These are phyloP conservation scores for Vannuccia rotundouncinata DNA, from an alignment of 2,888 invertebrate species.

Conservation along the genomic window DNA sequence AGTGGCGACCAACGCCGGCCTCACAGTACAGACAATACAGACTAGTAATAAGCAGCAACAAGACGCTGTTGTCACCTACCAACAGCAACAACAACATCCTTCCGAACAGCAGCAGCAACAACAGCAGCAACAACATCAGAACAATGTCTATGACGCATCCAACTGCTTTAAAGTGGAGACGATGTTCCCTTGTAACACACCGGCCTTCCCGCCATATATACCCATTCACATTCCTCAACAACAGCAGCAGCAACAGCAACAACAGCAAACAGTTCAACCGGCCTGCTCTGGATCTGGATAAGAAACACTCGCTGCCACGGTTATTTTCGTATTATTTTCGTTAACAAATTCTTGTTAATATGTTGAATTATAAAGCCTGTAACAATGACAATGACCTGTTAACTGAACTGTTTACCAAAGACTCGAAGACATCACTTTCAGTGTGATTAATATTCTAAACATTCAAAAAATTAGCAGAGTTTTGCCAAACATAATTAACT, in stretches of 20 bases:
- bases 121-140: slow-evolving; percentile 2
- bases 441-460: no score
- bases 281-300: slow-evolving; percentile 5
- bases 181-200: slow-evolving; percentile 3
- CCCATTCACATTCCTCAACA: slow-evolving; percentile 9
- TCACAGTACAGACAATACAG: not conserved
- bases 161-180: slow-evolving; percentile 12
- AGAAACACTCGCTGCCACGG: not conserved
- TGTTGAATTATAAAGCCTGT: no score
- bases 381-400: no score
- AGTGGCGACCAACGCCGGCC: not conserved
- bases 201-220: not conserved
- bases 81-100: slow-evolving; percentile 12
- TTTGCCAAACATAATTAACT: no score
- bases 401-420: no score
- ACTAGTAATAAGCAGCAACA: not conserved
- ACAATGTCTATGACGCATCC: not conserved
- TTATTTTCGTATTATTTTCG: no score
- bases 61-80: not conserved
- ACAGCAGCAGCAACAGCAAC: not conserved
- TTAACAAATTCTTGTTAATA: no score
- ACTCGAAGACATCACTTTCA: no score
- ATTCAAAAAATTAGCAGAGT: no score
- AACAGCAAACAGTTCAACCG: not conserved
- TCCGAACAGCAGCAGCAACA: slow-evolving; percentile 7